Evolutionary conservation across 2,113 vertebrate species (phyloP).

Genomic region (Pelodiscus sinensis): DNA sequence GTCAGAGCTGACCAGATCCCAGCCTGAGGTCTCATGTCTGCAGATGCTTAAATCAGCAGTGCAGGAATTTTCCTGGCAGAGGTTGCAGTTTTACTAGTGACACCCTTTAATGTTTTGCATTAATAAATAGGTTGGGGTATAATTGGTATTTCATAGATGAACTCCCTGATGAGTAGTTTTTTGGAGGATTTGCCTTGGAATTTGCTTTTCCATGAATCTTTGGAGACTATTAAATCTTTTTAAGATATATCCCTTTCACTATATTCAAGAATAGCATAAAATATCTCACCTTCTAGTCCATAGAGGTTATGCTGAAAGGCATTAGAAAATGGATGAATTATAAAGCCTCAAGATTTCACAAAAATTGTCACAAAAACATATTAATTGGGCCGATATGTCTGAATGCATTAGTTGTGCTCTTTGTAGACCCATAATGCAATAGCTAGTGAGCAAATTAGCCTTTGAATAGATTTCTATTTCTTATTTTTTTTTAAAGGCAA

Average conservation of each 20-base stretch:
- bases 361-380: constrained; percentile 42
- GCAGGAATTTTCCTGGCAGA: constrained; percentile 6
- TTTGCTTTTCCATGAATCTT: not conserved
- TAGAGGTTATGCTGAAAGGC: constrained; percentile 30
- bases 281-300: not conserved
- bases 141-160: constrained; percentile 5
- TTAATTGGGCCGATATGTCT: constrained; percentile 32
- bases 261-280: constrained; percentile 31
- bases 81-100: constrained; percentile 6
- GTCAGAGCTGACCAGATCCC: not conserved
- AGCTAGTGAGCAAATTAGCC: constrained; percentile 48
- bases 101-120: constrained; percentile 21
- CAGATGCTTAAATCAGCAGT: not conserved
- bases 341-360: constrained; percentile 29
- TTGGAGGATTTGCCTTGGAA: constrained; percentile 8
- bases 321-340: constrained; percentile 45
- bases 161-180: constrained; percentile 2
- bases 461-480: constrained; percentile 44
- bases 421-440: constrained; percentile 34
- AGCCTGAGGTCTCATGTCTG: not conserved
- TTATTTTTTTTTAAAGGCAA: constrained; percentile 45
- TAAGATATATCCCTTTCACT: not conserved
- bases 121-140: not conserved
- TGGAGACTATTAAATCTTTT: constrained; percentile 27
- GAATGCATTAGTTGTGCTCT: constrained; percentile 62